Evolutionary conservation across 2,113 vertebrate genomes (phyloP).

Genomic region (Microcebus jonahi): DNA sequence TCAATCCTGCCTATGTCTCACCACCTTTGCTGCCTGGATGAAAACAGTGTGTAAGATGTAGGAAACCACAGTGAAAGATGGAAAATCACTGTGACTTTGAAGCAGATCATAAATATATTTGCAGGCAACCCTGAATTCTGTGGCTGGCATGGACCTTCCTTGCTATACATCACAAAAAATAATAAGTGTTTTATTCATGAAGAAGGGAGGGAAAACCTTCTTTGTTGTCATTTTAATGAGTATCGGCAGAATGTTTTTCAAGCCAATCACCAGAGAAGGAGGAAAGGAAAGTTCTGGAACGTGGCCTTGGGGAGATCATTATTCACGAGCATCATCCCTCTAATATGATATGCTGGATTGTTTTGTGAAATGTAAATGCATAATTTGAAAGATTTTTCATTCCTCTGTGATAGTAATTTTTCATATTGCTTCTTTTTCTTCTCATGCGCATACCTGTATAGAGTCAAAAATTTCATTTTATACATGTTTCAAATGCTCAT

Average conservation of each 20-base stretch:
- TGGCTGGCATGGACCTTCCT: background rate
- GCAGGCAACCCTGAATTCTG: background rate
- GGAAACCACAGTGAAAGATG: background rate
- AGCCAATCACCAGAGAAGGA: background rate
- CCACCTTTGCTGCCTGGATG: background rate
- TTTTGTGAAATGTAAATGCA: background rate
- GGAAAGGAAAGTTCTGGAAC: conserved; percentile 30
- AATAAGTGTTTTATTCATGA: background rate
- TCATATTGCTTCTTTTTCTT: background rate
- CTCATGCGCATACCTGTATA: background rate
- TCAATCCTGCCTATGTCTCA: background rate
- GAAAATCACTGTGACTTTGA: background rate
- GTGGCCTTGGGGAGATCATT: background rate
- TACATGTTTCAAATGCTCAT: background rate
- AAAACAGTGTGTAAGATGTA: background rate
- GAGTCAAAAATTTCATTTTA: background rate
- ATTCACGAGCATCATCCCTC: background rate
- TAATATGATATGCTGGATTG: background rate
- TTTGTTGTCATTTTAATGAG: conserved; percentile 5
- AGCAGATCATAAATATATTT: background rate
- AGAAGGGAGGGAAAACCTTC: background rate
- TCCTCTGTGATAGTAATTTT: background rate
- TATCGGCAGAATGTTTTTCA: conserved; percentile 10
- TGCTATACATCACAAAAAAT: conserved; percentile 48
- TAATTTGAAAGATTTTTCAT: background rate